A percentile compares a stretch with the other conserved stretches of the same genome.
These are phyloP conservation scores for Oenanthe melanoleuca DNA, from an alignment of 2,113 vertebrate genomes.

Conservation along the genomic window DNA sequence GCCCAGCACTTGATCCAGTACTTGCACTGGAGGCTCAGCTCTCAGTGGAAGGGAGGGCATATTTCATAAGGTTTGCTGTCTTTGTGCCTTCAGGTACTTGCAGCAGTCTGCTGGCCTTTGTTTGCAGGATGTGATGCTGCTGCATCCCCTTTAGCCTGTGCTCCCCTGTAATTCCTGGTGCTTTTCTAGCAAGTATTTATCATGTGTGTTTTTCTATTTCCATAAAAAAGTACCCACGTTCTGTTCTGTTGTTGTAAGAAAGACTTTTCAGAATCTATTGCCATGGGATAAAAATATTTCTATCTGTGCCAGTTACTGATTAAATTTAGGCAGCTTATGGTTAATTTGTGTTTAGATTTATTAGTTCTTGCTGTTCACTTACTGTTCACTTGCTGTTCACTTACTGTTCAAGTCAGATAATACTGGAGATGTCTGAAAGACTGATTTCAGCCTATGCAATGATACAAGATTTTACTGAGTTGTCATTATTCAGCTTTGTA, in stretches of 20 bases:
- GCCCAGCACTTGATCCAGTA: neutral
- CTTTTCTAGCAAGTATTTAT: neutral
- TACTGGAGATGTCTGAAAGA: neutral
- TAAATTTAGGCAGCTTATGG: neutral
- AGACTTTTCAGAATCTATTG: neutral
- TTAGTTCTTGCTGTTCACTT: neutral
- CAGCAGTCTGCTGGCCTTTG: neutral
- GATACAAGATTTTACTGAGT: neutral
- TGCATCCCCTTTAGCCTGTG: neutral
- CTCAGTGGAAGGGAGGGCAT: neutral
- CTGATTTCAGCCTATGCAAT: neutral
- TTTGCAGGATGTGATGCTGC: neutral
- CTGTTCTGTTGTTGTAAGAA: neutral
- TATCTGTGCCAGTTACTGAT: neutral
- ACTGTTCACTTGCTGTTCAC: neutral
- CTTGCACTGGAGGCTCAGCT: neutral
- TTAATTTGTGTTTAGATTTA: neutral
- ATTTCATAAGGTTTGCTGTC: neutral
- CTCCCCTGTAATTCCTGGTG: neutral
- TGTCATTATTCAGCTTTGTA: neutral
- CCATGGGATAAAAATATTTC: neutral
- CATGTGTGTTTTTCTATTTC: neutral
- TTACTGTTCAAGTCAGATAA: neutral
- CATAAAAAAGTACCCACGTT: neutral
- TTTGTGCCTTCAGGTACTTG: neutral